Evolutionary conservation across 2,888 invertebrate genomes (phyloP).

Genomic region (Cheiracanthium punctorium): DNA sequence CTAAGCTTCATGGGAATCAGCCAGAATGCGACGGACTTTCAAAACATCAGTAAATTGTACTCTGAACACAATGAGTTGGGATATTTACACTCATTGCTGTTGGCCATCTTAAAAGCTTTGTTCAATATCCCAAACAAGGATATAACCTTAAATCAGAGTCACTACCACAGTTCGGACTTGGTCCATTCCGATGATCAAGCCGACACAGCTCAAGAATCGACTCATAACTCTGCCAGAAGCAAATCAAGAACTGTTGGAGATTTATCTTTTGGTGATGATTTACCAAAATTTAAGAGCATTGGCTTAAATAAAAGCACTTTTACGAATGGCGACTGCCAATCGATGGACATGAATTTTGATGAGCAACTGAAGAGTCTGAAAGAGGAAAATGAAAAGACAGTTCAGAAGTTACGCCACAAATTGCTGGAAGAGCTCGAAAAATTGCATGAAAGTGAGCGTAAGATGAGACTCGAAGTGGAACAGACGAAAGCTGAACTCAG

Average conservation of each 20-base stretch:
- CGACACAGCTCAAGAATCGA: not conserved
- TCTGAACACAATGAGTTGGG: slow-evolving; percentile 16
- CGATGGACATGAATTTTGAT: slow-evolving; percentile 12
- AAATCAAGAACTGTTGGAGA: not conserved
- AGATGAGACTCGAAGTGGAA: slow-evolving; percentile 32
- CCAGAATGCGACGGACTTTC: slow-evolving; percentile 24
- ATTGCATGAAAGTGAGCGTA: slow-evolving; percentile 32
- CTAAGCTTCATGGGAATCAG: slow-evolving; percentile 41
- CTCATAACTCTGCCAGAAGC: not conserved
- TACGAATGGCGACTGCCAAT: not conserved
- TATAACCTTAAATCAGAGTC: not conserved
- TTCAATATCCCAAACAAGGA: slow-evolving; percentile 16
- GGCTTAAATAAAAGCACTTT: not conserved
- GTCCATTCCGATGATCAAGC: not conserved
- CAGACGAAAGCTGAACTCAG: slow-evolving; percentile 4
- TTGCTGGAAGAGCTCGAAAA: slow-evolving; percentile 44
- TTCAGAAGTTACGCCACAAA: slow-evolving; percentile 34
- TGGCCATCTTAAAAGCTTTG: slow-evolving; percentile 40
- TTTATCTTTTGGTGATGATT: not conserved
- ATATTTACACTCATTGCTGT: slow-evolving; percentile 28
- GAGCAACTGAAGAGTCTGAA: slow-evolving; percentile 28
- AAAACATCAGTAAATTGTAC: slow-evolving; percentile 36
- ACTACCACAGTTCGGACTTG: not conserved
- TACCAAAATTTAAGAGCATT: not conserved
- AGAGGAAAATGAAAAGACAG: slow-evolving; percentile 46